These are phyloP conservation scores for Orchestes rusci DNA, from an alignment of 2,888 invertebrate species.

Conservation along the genomic window DNA sequence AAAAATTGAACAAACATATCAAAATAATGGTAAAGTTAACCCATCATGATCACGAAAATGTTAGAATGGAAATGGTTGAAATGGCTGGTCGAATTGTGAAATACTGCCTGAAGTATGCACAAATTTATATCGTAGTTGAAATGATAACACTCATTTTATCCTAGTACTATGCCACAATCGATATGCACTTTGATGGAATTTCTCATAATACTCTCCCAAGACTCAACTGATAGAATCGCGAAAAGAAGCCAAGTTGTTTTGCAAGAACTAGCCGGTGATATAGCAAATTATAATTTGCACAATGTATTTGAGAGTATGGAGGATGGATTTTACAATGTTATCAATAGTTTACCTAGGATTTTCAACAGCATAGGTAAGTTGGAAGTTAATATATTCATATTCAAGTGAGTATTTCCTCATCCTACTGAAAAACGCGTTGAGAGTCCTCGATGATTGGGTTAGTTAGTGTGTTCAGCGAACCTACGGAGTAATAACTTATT, in stretches of 20 bases:
- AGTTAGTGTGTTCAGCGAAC: no score
- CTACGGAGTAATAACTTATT: no score
- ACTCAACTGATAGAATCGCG: conserved; percentile 52
- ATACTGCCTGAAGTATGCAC: no score
- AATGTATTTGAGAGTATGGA: conserved; percentile 50
- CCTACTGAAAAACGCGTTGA: no score
- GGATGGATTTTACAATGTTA: conserved; percentile 52
- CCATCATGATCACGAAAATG: conserved; percentile 53
- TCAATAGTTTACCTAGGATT: conserved; percentile 59
- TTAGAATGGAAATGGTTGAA: conserved; percentile 56
- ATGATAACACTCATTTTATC: no score
- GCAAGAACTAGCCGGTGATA: conserved; percentile 43
- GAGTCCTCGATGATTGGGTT: no score
- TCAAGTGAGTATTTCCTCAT: no score
- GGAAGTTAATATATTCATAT: no score
- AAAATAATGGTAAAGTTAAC: conserved; percentile 49
- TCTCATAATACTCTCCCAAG: conserved; percentile 60
- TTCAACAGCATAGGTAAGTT: conserved; percentile 58
- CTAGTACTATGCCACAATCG: conserved; percentile 56
- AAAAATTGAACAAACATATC: conserved; percentile 49
- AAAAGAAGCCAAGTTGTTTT: conserved; percentile 39
- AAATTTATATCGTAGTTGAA: neutral
- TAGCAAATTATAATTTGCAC: conserved; percentile 39
- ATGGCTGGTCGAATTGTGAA: conserved; percentile 51
- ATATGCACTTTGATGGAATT: conserved; percentile 58